Base-by-base conservation (phyloP, 2,888 invertebrate species). In the Disparrhopalites patrizii region DNA sequence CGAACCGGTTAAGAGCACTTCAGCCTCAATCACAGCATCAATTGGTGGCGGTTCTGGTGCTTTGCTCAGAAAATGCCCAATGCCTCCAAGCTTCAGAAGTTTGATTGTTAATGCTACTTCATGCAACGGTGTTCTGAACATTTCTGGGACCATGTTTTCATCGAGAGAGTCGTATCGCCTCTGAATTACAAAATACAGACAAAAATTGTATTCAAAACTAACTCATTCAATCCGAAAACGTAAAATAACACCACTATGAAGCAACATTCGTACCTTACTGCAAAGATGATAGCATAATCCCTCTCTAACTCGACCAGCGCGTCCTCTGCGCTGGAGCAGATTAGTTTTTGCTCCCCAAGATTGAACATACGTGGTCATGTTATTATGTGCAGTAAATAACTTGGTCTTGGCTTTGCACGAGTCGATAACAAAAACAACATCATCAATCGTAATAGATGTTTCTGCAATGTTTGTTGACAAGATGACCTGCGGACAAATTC, bases 391-490 rank as follows among this genome's bases (percentile, higher is more conserved):
- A 0, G 97, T 97, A 78, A 97, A 98, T 78, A 97, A 83, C 78
- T 98, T 97, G 87, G 97, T 93, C 79, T 97, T 95, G 0, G 94
- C 91, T 80, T 97, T 96, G 82, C 98, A 96, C 50, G 91, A 91
- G 79, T 99, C 98, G 68, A 99, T 91, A 0, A 99, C 98, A 80
- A 90, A 98, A 1, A 98, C 96, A 1, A 99, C 94, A 78, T 99
- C 99, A 80, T 99, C 91, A 74, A 99, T 99, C 0, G 98, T 99
- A 73, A 99, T 92, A 5, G 95, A 95, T 0, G 97, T 94, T 81
- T 99, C 99, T 0, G 98, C 98, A 77, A 99, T 97, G 79, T 99
- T 99, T 2, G 99, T 99, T 0, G 97, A 90, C 18, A 99, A 81
- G 76, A 99, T 98, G 63, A 98, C 90, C 90, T 90, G 79, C 0